Percentiles rank a stretch among this genome's conserved stretches.
These are phyloP conservation scores for Oopsacas minuta DNA, from an alignment of 37 sponge, comb jelly and placozoan genomes.

Conservation along the genomic window DNA sequence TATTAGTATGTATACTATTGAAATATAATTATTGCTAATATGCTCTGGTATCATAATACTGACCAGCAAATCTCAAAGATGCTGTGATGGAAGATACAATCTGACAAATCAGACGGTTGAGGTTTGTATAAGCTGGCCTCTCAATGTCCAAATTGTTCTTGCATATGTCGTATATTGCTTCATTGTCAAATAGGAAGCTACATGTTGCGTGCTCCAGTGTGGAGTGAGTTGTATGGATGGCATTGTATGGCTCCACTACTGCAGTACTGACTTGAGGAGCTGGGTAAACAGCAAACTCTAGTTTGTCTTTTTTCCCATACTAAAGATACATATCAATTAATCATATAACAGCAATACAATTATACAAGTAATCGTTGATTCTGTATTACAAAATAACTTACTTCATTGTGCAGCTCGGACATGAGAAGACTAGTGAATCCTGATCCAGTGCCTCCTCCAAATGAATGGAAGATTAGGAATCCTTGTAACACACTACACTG, in stretches of 20 bases:
- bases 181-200: slow-evolving; percentile 40
- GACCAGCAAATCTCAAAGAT: slow-evolving; percentile 67
- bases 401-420: slow-evolving; percentile 22
- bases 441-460: slow-evolving; percentile 45
- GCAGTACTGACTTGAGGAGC: slow-evolving; percentile 33
- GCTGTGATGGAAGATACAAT: slow-evolving; percentile 85
- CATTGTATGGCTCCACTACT: slow-evolving; percentile 32
- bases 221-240: slow-evolving; percentile 32
- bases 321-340: too few relatives aligned
- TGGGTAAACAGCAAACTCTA: slow-evolving; percentile 37
- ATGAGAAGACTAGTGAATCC: slow-evolving; percentile 39
- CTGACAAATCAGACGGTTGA: slow-evolving; percentile 72
- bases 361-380: neutral
- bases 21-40: too few relatives aligned
- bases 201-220: slow-evolving; percentile 41
- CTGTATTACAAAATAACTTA: neutral
- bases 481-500: slow-evolving; percentile 37
- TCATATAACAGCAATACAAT: neutral
- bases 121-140: slow-evolving; percentile 63
- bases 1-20: too few relatives aligned
- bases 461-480: slow-evolving; percentile 47
- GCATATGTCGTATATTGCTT: slow-evolving; percentile 37
- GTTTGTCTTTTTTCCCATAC: slow-evolving; percentile 36
- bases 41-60: too few relatives aligned
- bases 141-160: slow-evolving; percentile 41